phyloP scores from a whole-genome alignment of 2,888 invertebrate species.

The Sphaerophoria taeniata region DNA sequence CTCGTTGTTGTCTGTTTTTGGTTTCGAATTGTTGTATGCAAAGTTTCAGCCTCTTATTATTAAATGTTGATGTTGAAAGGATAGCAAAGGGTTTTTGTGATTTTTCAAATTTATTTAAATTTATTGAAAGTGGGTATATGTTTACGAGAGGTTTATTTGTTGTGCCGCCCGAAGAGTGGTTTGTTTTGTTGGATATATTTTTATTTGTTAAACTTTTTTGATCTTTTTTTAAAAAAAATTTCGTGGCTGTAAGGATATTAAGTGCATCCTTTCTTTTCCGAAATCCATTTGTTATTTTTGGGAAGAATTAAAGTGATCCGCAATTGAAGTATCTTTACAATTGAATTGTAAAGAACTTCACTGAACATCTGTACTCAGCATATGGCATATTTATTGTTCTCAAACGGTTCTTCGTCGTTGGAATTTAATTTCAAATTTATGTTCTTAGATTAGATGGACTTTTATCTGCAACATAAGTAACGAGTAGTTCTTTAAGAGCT shows the following conservation, averaged over 20 bases:
- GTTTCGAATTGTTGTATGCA: conserved; percentile 24
- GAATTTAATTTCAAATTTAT: too few relatives aligned
- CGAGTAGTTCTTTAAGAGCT: too few relatives aligned
- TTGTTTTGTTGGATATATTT: conserved; percentile 47
- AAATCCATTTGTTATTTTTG: conserved; percentile 9
- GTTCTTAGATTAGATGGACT: too few relatives aligned
- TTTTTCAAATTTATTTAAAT: conserved; percentile 72
- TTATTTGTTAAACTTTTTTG: conserved; percentile 47
- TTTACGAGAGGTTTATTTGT: conserved; percentile 10
- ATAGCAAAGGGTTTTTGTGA: conserved; percentile 47
- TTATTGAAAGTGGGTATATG: conserved; percentile 54
- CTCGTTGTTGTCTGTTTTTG: background rate
- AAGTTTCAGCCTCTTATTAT: conserved; percentile 51
- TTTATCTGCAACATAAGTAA: too few relatives aligned
- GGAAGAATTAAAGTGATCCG: too few relatives aligned
- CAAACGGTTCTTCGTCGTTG: too few relatives aligned
- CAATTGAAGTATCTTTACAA: too few relatives aligned
- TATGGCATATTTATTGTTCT: too few relatives aligned
- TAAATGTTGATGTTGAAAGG: conserved; percentile 1
- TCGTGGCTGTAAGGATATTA: conserved; percentile 23
- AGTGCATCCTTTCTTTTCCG: conserved; percentile 1
- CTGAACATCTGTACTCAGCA: too few relatives aligned
- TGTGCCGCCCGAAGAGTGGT: conserved; percentile 24
- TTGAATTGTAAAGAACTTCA: too few relatives aligned
- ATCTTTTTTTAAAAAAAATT: background rate